A percentile compares a stretch with the other conserved stretches of the same genome.
Conservation (phyloP, 2,113 vertebrate genomes). For the Ahaetulla prasina region DNA sequence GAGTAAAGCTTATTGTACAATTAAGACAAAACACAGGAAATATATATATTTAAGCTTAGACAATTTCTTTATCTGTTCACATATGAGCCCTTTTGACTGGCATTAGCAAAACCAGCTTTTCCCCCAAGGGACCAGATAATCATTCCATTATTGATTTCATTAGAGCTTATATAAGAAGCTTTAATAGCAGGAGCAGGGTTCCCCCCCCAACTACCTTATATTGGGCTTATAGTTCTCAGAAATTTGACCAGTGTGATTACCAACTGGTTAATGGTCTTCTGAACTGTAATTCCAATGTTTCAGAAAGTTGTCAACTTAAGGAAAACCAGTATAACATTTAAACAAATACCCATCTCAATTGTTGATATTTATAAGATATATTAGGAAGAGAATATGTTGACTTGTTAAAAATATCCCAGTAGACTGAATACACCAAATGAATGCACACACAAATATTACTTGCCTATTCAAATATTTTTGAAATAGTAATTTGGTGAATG, state of each 20-base stretch:
- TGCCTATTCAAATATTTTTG: constrained; percentile 49
- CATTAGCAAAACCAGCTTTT: background rate
- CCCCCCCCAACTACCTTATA: background rate
- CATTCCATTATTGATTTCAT: background rate
- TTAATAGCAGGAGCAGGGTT: background rate
- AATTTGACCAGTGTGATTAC: background rate
- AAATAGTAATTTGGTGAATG: constrained; percentile 51
- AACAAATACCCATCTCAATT: background rate
- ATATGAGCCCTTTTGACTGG: too few species aligned
- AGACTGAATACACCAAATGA: background rate
- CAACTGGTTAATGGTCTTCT: background rate
- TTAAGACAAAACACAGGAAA: background rate
- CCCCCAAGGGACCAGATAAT: background rate
- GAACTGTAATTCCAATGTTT: background rate
- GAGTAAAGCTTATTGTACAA: background rate
- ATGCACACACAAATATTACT: background rate
- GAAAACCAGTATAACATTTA: background rate
- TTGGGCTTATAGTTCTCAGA: background rate
- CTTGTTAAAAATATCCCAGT: background rate
- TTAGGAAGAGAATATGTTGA: background rate
- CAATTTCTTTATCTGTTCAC: background rate
- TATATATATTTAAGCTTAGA: background rate
- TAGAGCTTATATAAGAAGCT: background rate
- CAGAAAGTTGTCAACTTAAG: background rate
- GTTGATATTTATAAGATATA: background rate